Base-by-base conservation (phyloP, 2,113 vertebrate species). In the Micronycteris hirsuta region DNA sequence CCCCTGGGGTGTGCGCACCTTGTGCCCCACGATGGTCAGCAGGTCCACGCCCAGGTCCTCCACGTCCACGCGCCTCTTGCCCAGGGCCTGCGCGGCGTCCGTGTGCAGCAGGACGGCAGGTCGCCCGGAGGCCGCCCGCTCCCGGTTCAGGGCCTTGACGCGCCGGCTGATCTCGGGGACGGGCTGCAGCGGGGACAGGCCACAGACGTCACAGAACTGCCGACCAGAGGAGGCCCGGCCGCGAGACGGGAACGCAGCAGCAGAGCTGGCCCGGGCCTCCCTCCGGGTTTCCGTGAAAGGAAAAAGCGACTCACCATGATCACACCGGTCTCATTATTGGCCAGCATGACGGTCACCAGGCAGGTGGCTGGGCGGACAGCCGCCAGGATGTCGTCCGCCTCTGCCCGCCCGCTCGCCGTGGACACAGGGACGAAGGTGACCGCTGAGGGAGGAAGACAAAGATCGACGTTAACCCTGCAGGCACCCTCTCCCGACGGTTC, bases 311-410 rank as follows among this genome's bases (percentile, higher is more conserved):
- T 99, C 97, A 99, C 99, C 99, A 99, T 99, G 95, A 99, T 71
- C 70, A 99, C 96, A 0, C 99, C 99, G 0, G 99, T 99, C 98
- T 99, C 99, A 0, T 99, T 99, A 96, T 99, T 99, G 94, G 99
- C 99, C 98, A 99, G 84, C 99, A 99, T 99, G 94, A 99, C 15
- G 28, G 99, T 99, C 96, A 99, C 98, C 2, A 99, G 98, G 97
- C 99, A 99, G 0, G 99, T 99, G 98, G 98, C 98, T 0, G 99
- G 99, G 77, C 99, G 98, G 87, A 99, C 45, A 0, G 99, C 98
- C 0, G 99, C 98, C 0, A 99, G 89, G 43, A 99, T 16, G 22
- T 99, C 99, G 0, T 99, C 99, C 4, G 98, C 99, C 95, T 99
- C 99, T 1, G 98, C 99, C 31, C 28, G 98, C 4, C 98, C 99